Evolutionary conservation across 2,113 vertebrate genomes (phyloP), one percentile per base, ranked within the genome.

Genomic region (Rhabdornis inornatus): DNA sequence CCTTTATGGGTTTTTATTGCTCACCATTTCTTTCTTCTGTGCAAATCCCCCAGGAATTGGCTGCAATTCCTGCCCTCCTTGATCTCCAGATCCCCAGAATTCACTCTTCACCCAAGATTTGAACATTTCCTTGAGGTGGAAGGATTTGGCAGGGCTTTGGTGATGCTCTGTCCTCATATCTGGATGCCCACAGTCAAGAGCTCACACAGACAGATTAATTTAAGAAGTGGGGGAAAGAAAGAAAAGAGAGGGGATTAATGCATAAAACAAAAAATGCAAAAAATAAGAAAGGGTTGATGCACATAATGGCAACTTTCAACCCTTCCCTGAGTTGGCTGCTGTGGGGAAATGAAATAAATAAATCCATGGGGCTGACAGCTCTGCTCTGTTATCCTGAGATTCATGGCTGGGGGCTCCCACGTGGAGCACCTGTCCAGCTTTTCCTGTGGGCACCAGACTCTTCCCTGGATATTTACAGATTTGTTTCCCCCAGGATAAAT

Each of bases 401-500:
- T 96, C 97, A 95, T 96, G 92, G 81, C 97, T 44, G 30, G 27
- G 65, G 92, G 92, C 87, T 97, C 84, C 96, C 59, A 76, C 13
- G 28, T 72, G 94, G 55, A 92, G 61, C 94, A 91, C 81, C 83
- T 69, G 50, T 92, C 96, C 71, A 63, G 92, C 86, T 96, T 92
- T 72, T 97, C 96, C 96, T 25, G 56, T 15, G 76, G 95, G 65
- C 75, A 39, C 87, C 95, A 95, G 68, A 64, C 60, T 3, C 94
- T 96, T 92, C 64, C 87, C 93, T 24, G 94, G 95, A 76, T 96
- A 97, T 97, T 98, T 97, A 97, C 52, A 22, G 97, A 92, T 97
- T 97, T 96, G 83, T 96, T 97, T 96, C 78, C 92, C 94, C 97
- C 55, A 77, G 90, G 92, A 98, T 95, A 97, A 97, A 97, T 97